Percentiles rank a stretch among this genome's conserved stretches.
phyloP scores from a whole-genome alignment of 2,797 vertebrate species.

The Sardinella longiceps region DNA sequence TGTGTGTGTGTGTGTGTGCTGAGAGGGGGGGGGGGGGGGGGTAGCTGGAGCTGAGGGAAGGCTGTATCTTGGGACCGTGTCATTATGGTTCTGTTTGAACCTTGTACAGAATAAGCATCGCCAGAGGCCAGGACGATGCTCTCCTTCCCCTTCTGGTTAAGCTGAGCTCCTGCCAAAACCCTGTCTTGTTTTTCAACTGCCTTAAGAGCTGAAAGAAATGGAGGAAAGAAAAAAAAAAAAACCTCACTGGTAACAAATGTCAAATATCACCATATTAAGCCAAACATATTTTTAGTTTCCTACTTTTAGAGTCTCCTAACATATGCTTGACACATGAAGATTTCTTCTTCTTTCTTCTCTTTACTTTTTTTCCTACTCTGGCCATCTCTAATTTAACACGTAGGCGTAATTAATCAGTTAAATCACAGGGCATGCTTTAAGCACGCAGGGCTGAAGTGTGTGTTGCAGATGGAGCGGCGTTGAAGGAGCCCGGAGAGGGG shows the following conservation, averaged over 20 bases:
- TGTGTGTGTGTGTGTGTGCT: slow-evolving; percentile 32
- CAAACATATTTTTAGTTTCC: slow-evolving; percentile 55
- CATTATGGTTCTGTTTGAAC: slow-evolving; percentile 81
- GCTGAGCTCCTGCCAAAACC: slow-evolving; percentile 51
- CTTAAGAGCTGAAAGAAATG: not conserved
- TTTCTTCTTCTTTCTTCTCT: not conserved
- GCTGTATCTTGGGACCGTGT: slow-evolving; percentile 68
- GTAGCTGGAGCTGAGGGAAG: slow-evolving; percentile 35
- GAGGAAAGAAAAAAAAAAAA: not conserved
- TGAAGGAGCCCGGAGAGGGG: not conserved
- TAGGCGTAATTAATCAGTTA: slow-evolving; percentile 2
- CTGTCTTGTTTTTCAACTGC: slow-evolving; percentile 53
- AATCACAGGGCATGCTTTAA: not conserved
- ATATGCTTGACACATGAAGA: slow-evolving; percentile 37
- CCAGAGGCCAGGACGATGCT: slow-evolving; percentile 56
- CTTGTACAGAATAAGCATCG: slow-evolving; percentile 71
- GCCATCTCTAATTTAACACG: slow-evolving; percentile 26
- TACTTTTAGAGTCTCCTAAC: slow-evolving; percentile 51
- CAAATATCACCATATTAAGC: slow-evolving; percentile 53
- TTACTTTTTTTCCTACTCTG: not conserved
- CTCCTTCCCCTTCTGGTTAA: slow-evolving; percentile 40
- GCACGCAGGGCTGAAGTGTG: not conserved
- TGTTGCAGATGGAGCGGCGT: not conserved
- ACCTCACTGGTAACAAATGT: slow-evolving; percentile 59
- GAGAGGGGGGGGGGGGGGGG: slow-evolving; percentile 24